Percentiles rank a stretch among this genome's conserved stretches.
These are phyloP conservation scores for Gymnoscelis rufifasciata DNA, from an alignment of 2,888 invertebrate genomes.

Conservation along the genomic window DNA sequence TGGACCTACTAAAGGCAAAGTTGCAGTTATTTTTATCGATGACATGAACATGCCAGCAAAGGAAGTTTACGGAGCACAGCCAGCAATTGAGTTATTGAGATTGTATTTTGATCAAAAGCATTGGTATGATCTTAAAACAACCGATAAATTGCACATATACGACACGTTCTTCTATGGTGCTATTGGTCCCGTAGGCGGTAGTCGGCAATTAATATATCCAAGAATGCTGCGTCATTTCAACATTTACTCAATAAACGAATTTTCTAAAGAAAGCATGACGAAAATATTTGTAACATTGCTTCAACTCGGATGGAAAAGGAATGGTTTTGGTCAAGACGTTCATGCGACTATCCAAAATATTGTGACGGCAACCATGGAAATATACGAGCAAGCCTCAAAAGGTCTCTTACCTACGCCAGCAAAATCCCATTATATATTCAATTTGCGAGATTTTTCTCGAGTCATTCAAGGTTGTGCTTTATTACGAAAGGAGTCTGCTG, in stretches of 20 bases:
- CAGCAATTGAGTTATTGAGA: constrained; percentile 89
- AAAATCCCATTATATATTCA: constrained; percentile 92
- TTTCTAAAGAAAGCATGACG: constrained; percentile 91
- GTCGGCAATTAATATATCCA: constrained; percentile 90
- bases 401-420: constrained; percentile 88
- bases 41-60: constrained; percentile 93
- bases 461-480: constrained; percentile 92
- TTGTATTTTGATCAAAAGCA: constrained; percentile 91
- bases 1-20: constrained; percentile 86
- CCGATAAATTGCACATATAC: constrained; percentile 85
- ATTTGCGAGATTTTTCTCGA: constrained; percentile 88
- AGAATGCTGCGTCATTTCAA: constrained; percentile 93
- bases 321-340: constrained; percentile 89
- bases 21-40: constrained; percentile 88
- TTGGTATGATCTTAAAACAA: constrained; percentile 93
- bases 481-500: constrained; percentile 89
- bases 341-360: constrained; percentile 83
- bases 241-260: constrained; percentile 91
- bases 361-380: constrained; percentile 88
- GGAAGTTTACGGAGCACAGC: constrained; percentile 91
- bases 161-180: constrained; percentile 91
- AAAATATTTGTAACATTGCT: constrained; percentile 91
- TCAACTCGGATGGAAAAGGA: constrained; percentile 85
- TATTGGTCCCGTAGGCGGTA: constrained; percentile 94
- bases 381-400: constrained; percentile 85